A percentile compares a stretch with the other conserved stretches of the same genome.
phyloP scores from a whole-genome alignment of 1,140 invertebrate species.

The Hetaerina americana region DNA sequence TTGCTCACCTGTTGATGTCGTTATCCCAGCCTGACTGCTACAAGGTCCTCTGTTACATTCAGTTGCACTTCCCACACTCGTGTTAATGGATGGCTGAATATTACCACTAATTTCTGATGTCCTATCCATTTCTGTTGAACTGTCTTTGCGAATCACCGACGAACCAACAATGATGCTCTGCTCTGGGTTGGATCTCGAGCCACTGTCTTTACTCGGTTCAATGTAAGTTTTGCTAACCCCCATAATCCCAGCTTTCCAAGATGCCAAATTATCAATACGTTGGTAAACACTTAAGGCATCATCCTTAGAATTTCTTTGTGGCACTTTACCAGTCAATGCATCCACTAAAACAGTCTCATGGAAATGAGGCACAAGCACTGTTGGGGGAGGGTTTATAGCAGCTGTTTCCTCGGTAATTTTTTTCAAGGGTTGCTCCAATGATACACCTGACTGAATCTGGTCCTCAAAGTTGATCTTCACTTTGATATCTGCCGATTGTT shows the following conservation, averaged over 20 bases:
- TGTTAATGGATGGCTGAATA: background rate
- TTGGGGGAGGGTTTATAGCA: background rate
- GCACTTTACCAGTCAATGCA: background rate
- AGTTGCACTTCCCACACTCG: background rate
- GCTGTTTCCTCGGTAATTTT: too few species aligned
- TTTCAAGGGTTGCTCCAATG: background rate
- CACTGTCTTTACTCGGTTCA: constrained; percentile 11
- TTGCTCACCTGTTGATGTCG: background rate
- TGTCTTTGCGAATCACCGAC: background rate
- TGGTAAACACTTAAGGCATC: background rate
- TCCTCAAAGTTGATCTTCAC: background rate
- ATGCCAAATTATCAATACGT: background rate
- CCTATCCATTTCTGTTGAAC: background rate
- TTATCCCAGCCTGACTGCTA: background rate
- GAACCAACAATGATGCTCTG: constrained; percentile 14
- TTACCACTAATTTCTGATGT: background rate
- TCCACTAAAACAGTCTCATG: background rate
- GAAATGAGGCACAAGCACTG: background rate
- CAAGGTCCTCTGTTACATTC: background rate
- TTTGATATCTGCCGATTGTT: background rate
- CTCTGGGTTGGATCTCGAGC: constrained; percentile 12
- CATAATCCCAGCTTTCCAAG: background rate
- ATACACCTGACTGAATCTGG: background rate
- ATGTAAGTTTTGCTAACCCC: background rate
- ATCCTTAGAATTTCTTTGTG: background rate